A percentile compares a stretch with the other conserved stretches of the same genome.
phyloP scores from a whole-genome alignment of 2,113 vertebrate genomes.

The Mormoops blainvillei region DNA sequence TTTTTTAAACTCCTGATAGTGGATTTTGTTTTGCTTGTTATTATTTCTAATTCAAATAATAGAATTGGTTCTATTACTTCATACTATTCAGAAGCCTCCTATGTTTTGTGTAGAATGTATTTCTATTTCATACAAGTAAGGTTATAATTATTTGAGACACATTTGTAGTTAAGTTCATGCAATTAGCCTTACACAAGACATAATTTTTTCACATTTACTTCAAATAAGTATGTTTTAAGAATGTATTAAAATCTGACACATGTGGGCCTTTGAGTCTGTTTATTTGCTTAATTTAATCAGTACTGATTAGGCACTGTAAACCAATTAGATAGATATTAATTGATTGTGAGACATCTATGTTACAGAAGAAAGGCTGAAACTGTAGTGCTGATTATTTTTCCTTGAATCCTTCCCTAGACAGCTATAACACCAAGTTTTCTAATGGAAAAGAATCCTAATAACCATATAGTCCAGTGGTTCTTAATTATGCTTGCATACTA shows the following conservation, averaged over 20 bases:
- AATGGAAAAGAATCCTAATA: neutral
- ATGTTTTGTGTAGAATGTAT: neutral
- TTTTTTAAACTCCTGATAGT: neutral
- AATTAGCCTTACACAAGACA: neutral
- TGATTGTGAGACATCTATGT: constrained; percentile 2
- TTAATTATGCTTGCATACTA: neutral
- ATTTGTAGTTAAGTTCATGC: neutral
- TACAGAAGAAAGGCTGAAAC: neutral
- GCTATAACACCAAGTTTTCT: neutral
- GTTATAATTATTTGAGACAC: neutral
- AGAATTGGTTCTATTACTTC: neutral
- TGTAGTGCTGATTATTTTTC: neutral
- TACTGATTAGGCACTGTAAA: neutral
- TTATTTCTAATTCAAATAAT: neutral
- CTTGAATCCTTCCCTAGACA: neutral
- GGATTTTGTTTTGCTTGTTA: neutral
- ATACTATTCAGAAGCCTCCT: neutral
- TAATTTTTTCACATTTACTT: constrained; percentile 4
- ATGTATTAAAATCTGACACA: constrained; percentile 19
- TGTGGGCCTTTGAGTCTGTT: neutral
- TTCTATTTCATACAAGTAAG: neutral
- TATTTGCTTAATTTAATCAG: constrained; percentile 31
- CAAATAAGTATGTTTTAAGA: neutral
- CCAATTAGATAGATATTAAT: constrained; percentile 23
- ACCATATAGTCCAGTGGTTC: neutral